phyloP scores from a whole-genome alignment of 2,797 vertebrate species.

The Pseudochirops cupreus region DNA sequence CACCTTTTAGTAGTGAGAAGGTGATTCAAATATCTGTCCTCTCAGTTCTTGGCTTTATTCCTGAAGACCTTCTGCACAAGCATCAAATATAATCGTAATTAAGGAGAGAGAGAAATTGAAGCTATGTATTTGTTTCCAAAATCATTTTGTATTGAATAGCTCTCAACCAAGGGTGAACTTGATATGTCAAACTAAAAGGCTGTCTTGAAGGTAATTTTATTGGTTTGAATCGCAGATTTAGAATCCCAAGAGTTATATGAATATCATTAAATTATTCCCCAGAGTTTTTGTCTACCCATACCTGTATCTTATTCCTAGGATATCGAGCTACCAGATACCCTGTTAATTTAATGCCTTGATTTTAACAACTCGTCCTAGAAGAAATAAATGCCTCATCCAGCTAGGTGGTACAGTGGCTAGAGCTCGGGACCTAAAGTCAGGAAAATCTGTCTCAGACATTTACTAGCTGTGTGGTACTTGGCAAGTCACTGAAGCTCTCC shows the following conservation, averaged over 20 bases:
- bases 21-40: slow-evolving; percentile 28
- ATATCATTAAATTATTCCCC: slow-evolving; percentile 55
- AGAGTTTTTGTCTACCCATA: slow-evolving; percentile 35
- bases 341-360: slow-evolving; percentile 41
- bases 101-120: slow-evolving; percentile 30
- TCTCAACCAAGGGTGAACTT: slow-evolving; percentile 7
- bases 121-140: slow-evolving; percentile 42
- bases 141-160: slow-evolving; percentile 32
- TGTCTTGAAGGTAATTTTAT: slow-evolving; percentile 54
- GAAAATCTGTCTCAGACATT: background rate
- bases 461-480: background rate
- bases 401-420: background rate
- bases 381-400: background rate
- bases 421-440: background rate
- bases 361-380: background rate
- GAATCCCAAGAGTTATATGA: slow-evolving; percentile 27
- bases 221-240: slow-evolving; percentile 59
- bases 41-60: slow-evolving; percentile 20
- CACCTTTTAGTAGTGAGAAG: slow-evolving; percentile 20
- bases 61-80: background rate
- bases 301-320: slow-evolving; percentile 34
- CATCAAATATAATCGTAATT: slow-evolving; percentile 33
- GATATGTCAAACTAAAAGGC: slow-evolving; percentile 10
- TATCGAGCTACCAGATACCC: slow-evolving; percentile 46
- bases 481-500: background rate